These are phyloP conservation scores for Mythimna albipuncta DNA, from an alignment of 2,888 invertebrate species.

Conservation along the genomic window DNA sequence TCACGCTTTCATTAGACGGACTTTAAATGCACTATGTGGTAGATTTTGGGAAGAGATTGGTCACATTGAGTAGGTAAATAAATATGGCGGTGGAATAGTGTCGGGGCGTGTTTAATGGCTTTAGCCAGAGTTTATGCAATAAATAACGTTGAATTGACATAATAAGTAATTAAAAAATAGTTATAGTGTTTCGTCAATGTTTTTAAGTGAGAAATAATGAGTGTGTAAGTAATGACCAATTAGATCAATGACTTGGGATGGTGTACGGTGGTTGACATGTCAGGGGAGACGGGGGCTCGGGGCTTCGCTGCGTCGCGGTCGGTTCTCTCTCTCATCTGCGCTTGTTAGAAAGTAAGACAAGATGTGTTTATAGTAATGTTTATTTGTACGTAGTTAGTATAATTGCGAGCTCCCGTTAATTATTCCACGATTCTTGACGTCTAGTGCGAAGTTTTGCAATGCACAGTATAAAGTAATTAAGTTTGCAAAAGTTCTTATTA, in stretches of 20 bases:
- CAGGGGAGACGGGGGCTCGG: slow-evolving; percentile 76
- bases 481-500: slow-evolving; percentile 78
- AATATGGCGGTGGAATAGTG: slow-evolving; percentile 82
- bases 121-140: slow-evolving; percentile 22
- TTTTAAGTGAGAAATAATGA: slow-evolving; percentile 54
- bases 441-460: slow-evolving; percentile 59
- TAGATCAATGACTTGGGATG: slow-evolving; percentile 84
- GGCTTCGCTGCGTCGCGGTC: slow-evolving; percentile 78
- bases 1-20: no score
- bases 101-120: slow-evolving; percentile 69
- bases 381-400: slow-evolving; percentile 67
- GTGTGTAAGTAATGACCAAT: slow-evolving; percentile 73
- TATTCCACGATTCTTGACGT: slow-evolving; percentile 59
- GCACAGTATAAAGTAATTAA: slow-evolving; percentile 67
- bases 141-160: slow-evolving; percentile 36
- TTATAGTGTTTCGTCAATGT: slow-evolving; percentile 41
- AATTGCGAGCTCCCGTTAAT: slow-evolving; percentile 64
- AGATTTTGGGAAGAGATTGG: slow-evolving; percentile 40
- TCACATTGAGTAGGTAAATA: slow-evolving; percentile 82
- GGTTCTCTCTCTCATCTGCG: slow-evolving; percentile 77
- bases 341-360: slow-evolving; percentile 80
- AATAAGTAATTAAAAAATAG: slow-evolving; percentile 20
- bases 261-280: slow-evolving; percentile 80
- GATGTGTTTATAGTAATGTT: slow-evolving; percentile 74
- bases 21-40: neutral